Evolutionary conservation across 2,113 vertebrate species (phyloP).

Genomic region (Falco punctatus): DNA sequence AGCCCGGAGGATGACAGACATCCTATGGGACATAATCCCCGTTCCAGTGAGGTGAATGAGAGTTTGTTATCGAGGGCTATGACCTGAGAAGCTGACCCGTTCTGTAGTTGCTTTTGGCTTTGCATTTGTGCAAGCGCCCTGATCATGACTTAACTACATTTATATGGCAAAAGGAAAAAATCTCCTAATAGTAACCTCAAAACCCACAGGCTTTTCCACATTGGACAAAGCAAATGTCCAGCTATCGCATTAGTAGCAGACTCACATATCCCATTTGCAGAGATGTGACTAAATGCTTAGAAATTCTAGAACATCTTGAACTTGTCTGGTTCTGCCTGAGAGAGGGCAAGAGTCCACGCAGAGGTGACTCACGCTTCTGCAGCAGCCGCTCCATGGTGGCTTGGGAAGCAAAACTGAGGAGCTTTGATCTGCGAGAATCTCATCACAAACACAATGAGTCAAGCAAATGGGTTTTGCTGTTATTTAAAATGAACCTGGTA

Average conservation of each 20-base stretch:
- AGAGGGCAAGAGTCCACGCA: slow-evolving; percentile 5
- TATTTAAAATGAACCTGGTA: background rate
- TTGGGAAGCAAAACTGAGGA: background rate
- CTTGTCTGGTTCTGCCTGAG: slow-evolving; percentile 29
- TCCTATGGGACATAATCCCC: background rate
- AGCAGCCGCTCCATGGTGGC: background rate
- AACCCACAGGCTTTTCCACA: slow-evolving; percentile 13
- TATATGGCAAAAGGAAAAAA: background rate
- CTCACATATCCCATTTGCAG: background rate
- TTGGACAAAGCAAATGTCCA: background rate
- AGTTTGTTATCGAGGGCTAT: background rate
- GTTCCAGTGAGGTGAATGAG: background rate
- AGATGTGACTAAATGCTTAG: slow-evolving; percentile 15
- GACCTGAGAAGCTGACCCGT: background rate
- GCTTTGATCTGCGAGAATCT: background rate
- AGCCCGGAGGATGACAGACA: background rate
- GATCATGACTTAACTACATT: background rate
- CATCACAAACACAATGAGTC: background rate
- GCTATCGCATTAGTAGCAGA: background rate
- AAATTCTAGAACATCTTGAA: slow-evolving; percentile 49
- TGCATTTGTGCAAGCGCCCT: background rate
- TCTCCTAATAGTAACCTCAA: background rate
- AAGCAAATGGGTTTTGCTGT: background rate
- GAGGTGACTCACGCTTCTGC: background rate
- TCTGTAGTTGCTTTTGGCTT: background rate